Conservation (phyloP, 2,797 vertebrate genomes). For the Pitangus sulphuratus region DNA sequence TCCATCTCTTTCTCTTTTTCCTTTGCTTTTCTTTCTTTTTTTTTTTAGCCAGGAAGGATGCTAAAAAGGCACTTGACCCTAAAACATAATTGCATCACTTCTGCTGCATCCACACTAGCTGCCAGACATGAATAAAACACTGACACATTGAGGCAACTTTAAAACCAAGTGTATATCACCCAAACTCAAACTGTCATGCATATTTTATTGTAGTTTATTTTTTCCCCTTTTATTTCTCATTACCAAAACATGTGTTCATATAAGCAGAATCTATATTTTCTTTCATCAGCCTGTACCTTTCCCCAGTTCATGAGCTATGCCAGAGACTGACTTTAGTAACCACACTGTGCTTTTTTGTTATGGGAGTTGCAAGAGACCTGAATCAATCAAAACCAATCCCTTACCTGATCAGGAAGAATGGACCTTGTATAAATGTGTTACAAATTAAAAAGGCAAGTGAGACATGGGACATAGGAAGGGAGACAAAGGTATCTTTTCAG, state of each 20-base stretch:
- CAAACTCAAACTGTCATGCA: not conserved
- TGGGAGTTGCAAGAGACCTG: not conserved
- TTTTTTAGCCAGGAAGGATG: not conserved
- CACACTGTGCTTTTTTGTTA: not conserved
- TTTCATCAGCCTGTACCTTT: not conserved
- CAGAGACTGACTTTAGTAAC: not conserved
- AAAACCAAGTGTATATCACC: slow-evolving; percentile 24
- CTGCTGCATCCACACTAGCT: not conserved
- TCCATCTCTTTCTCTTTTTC: not conserved
- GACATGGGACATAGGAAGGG: not conserved
- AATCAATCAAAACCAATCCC: not conserved
- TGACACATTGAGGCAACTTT: not conserved
- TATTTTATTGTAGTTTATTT: slow-evolving; percentile 28
- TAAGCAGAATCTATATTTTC: not conserved
- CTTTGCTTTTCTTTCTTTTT: rapidly evolving
- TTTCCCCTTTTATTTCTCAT: not conserved
- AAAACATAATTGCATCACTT: slow-evolving; percentile 7
- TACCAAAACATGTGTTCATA: not conserved
- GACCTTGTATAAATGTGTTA: not conserved
- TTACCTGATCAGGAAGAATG: not conserved
- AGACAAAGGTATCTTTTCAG: not conserved
- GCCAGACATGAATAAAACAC: slow-evolving; percentile 1
- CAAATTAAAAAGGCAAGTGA: not conserved
- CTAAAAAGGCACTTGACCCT: slow-evolving; percentile 11
- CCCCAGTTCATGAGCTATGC: not conserved